phyloP scores from a whole-genome alignment of 2,888 invertebrate species.

The Augiades crinisus region DNA sequence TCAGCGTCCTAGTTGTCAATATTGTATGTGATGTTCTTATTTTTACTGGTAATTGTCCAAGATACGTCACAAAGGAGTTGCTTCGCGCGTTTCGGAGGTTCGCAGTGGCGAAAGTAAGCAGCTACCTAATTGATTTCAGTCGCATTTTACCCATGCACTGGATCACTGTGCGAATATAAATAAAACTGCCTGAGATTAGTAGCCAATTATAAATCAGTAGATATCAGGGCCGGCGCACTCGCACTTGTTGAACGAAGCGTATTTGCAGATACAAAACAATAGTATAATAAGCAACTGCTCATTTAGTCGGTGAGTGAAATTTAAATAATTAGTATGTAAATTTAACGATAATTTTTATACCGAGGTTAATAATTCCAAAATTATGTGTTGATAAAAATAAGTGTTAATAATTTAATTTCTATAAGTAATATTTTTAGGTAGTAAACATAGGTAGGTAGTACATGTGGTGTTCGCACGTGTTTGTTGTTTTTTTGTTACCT shows the following conservation, averaged over 20 bases:
- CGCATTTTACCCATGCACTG: constrained; percentile 55
- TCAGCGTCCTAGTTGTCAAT: constrained; percentile 73
- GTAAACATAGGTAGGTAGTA: no score
- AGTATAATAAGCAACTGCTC: background rate
- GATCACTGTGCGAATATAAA: constrained; percentile 64
- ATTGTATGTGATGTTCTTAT: constrained; percentile 63
- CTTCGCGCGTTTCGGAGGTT: constrained; percentile 45
- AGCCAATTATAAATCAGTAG: constrained; percentile 39
- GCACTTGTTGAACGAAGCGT: constrained; percentile 3
- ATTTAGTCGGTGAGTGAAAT: background rate
- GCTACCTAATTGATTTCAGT: constrained; percentile 63
- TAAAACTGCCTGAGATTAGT: constrained; percentile 45
- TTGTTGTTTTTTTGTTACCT: no score
- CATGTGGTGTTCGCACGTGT: no score
- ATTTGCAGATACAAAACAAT: background rate
- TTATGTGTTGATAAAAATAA: no score
- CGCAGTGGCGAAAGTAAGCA: constrained; percentile 57
- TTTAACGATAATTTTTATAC: background rate
- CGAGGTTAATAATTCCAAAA: background rate
- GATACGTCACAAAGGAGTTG: constrained; percentile 59
- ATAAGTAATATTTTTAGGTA: no score
- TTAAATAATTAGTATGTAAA: background rate
- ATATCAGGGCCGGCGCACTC: constrained; percentile 7
- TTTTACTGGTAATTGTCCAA: constrained; percentile 77
- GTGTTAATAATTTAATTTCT: no score